Evolutionary conservation across 2,113 vertebrate species (phyloP).

Genomic region (Grus americana): DNA sequence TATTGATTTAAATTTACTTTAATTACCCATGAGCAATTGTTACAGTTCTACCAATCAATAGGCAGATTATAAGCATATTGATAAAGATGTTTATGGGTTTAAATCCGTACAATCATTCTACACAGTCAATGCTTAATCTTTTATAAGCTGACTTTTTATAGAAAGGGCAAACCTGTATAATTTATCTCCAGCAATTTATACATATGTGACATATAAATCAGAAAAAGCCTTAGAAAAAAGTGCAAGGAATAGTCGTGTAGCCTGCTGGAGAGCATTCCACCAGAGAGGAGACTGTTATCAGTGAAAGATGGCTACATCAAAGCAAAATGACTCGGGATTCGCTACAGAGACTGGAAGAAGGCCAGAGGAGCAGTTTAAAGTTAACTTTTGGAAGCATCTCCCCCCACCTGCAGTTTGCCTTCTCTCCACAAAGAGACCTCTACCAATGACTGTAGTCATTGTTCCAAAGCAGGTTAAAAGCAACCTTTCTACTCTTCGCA

Average conservation of each 20-base stretch:
- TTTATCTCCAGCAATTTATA: background rate
- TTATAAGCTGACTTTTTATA: background rate
- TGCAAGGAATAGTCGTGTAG: background rate
- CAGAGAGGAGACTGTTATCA: background rate
- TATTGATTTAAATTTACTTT: background rate
- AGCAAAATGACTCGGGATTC: background rate
- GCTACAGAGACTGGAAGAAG: background rate
- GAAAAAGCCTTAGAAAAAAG: background rate
- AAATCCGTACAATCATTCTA: background rate
- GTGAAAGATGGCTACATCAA: background rate
- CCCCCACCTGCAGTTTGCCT: background rate
- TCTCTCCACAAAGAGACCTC: background rate
- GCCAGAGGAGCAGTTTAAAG: background rate
- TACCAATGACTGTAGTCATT: background rate
- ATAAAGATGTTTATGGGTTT: background rate
- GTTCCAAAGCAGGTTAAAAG: background rate
- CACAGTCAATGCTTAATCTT: background rate
- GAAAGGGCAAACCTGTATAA: background rate
- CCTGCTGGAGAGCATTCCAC: background rate
- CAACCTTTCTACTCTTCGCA: background rate
- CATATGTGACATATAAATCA: background rate
- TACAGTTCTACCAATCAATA: background rate
- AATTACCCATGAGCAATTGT: background rate
- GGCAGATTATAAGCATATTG: background rate
- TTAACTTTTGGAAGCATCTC: background rate